phyloP scores from a whole-genome alignment of 2,888 invertebrate species.

The Parnassius orleans region DNA sequence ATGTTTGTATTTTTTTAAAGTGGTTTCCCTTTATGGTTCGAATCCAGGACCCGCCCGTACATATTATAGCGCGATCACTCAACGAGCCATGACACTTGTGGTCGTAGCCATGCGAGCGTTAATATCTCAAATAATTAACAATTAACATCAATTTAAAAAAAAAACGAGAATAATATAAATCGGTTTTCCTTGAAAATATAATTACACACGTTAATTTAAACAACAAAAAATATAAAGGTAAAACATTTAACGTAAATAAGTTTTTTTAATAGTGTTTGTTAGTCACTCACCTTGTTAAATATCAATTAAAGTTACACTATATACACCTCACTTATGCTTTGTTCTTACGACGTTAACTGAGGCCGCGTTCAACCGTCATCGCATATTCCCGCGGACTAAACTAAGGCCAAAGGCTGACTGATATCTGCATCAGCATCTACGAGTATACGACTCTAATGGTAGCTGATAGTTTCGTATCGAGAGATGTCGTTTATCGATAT shows the following conservation, averaged over 20 bases:
- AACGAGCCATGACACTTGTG: no score
- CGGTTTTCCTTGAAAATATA: background rate
- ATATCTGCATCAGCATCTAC: background rate
- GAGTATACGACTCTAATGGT: background rate
- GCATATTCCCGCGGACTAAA: background rate
- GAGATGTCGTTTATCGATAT: background rate
- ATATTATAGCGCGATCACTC: no score
- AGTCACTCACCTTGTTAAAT: background rate
- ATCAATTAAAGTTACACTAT: background rate
- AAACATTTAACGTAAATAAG: no score
- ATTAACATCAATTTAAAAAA: no score
- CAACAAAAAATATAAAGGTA: no score
- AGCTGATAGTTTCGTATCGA: background rate
- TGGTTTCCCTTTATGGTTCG: no score
- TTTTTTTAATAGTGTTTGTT: no score
- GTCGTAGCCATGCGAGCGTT: no score
- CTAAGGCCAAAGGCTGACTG: background rate
- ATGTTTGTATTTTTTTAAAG: no score
- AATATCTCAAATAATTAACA: no score
- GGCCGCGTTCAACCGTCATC: background rate
- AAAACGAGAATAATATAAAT: background rate
- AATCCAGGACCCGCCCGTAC: no score
- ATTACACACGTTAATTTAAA: no score
- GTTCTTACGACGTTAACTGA: background rate
- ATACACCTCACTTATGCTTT: slow-evolving; percentile 1